Conservation (phyloP, 1,140 invertebrate genomes). For the Drosophila ficusphila region DNA sequence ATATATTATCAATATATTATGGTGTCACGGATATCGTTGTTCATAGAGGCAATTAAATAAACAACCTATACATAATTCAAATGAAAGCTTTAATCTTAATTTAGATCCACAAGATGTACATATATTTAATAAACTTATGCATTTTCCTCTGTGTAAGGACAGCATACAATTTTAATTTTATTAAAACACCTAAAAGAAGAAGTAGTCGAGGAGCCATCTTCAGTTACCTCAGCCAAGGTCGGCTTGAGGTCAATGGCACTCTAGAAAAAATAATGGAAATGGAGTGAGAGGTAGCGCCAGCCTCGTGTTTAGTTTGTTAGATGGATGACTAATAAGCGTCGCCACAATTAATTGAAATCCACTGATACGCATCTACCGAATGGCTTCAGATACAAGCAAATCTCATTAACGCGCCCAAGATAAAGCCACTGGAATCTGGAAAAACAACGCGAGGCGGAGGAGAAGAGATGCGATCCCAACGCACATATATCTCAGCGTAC, state of each 20-base stretch:
- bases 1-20: too few relatives aligned
- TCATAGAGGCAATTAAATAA: too few relatives aligned
- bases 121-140: conserved; percentile 1
- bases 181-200: conserved; percentile 46
- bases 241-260: conserved; percentile 37
- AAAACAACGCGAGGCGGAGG: conserved; percentile 20
- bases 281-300: conserved; percentile 40
- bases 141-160: conserved; percentile 14
- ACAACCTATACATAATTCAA: too few relatives aligned
- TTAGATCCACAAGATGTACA: too few relatives aligned
- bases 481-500: conserved; percentile 39
- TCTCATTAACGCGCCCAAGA: conserved; percentile 81
- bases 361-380: conserved; percentile 80
- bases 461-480: conserved; percentile 17
- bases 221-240: conserved; percentile 23
- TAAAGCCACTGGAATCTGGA: conserved; percentile 79
- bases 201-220: not conserved
- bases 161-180: conserved; percentile 49
- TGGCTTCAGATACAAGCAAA: conserved; percentile 82
- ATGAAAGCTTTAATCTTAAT: too few relatives aligned
- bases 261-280: conserved; percentile 19
- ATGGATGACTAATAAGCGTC: conserved; percentile 83
- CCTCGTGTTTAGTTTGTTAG: conserved; percentile 72
- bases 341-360: conserved; percentile 82
- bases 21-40: too few relatives aligned